These are phyloP conservation scores for Gerosis bhagava DNA, from an alignment of 2,888 invertebrate species.

Conservation along the genomic window DNA sequence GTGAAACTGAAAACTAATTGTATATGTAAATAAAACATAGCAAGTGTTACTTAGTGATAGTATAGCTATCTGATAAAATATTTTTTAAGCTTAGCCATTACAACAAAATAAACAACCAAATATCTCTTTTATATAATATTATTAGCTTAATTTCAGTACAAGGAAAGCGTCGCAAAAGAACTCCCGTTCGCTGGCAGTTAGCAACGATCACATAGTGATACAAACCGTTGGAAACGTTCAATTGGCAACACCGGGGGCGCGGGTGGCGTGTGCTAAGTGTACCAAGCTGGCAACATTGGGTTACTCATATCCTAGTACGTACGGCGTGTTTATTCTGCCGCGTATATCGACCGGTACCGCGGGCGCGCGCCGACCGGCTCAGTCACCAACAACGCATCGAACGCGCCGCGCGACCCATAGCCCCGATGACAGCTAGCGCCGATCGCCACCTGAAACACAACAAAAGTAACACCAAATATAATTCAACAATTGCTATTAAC, in stretches of 20 bases:
- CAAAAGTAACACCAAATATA: constrained; percentile 29
- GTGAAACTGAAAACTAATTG: too few relatives aligned
- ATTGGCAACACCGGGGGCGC: constrained; percentile 50
- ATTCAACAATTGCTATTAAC: constrained; percentile 10
- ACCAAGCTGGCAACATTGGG: constrained; percentile 56
- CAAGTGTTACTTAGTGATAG: too few relatives aligned
- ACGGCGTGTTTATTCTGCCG: constrained; percentile 79
- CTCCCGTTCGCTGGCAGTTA: constrained; percentile 31
- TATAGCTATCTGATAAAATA: too few relatives aligned
- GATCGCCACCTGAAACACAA: constrained; percentile 48
- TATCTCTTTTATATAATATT: too few relatives aligned
- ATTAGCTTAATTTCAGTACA: constrained; percentile 13
- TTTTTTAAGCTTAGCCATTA: too few relatives aligned
- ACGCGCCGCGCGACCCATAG: constrained; percentile 50
- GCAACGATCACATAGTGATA: constrained; percentile 39
- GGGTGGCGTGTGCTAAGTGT: constrained; percentile 32
- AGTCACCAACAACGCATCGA: constrained; percentile 57
- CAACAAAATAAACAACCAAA: too few relatives aligned
- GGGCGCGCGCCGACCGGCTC: constrained; percentile 65
- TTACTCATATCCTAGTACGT: constrained; percentile 47
- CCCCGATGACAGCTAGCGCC: constrained; percentile 61
- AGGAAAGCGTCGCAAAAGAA: constrained; percentile 31
- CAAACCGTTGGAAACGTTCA: constrained; percentile 53
- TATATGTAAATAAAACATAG: too few relatives aligned
- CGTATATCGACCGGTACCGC: constrained; percentile 74